These are phyloP conservation scores for Esperia sulphurella DNA, from an alignment of 2,888 invertebrate genomes.

Conservation along the genomic window DNA sequence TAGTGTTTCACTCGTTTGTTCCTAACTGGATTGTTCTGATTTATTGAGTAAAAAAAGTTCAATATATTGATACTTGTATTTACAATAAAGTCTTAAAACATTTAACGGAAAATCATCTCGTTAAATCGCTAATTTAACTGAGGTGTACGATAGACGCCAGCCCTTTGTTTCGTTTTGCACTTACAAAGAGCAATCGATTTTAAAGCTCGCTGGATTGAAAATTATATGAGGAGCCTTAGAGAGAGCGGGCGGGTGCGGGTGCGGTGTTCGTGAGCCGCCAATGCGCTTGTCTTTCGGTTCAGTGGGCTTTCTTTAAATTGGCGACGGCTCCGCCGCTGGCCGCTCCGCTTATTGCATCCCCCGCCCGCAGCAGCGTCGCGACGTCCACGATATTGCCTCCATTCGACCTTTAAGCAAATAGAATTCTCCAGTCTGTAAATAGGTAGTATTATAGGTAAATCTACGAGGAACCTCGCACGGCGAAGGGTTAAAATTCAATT, in stretches of 20 bases:
- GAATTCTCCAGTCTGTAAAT: slow-evolving; percentile 72
- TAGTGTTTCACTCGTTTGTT: too few relatives aligned
- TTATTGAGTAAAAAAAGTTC: too few relatives aligned
- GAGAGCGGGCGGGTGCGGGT: slow-evolving; percentile 57
- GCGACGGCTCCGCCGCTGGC: slow-evolving; percentile 72
- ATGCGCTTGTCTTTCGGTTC: slow-evolving; percentile 81
- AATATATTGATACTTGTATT: too few relatives aligned
- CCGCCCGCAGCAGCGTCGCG: slow-evolving; percentile 69
- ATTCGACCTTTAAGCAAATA: slow-evolving; percentile 77
- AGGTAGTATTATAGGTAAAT: slow-evolving; percentile 68
- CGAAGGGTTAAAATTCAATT: slow-evolving; percentile 61
- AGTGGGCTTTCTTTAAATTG: slow-evolving; percentile 81
- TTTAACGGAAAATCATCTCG: slow-evolving; percentile 37
- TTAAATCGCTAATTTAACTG: slow-evolving; percentile 55
- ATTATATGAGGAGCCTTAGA: slow-evolving; percentile 76
- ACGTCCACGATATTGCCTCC: slow-evolving; percentile 76
- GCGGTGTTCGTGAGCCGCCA: slow-evolving; percentile 73
- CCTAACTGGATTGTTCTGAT: too few relatives aligned
- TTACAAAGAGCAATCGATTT: slow-evolving; percentile 78
- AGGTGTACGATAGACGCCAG: slow-evolving; percentile 40
- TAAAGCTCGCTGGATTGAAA: slow-evolving; percentile 78
- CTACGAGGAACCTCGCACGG: slow-evolving; percentile 48
- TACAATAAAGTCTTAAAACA: too few relatives aligned
- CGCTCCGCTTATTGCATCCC: slow-evolving; percentile 76
- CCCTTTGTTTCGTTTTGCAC: slow-evolving; percentile 65